These are phyloP conservation scores for Origma solitaria DNA, from an alignment of 2,113 vertebrate species.

Conservation along the genomic window DNA sequence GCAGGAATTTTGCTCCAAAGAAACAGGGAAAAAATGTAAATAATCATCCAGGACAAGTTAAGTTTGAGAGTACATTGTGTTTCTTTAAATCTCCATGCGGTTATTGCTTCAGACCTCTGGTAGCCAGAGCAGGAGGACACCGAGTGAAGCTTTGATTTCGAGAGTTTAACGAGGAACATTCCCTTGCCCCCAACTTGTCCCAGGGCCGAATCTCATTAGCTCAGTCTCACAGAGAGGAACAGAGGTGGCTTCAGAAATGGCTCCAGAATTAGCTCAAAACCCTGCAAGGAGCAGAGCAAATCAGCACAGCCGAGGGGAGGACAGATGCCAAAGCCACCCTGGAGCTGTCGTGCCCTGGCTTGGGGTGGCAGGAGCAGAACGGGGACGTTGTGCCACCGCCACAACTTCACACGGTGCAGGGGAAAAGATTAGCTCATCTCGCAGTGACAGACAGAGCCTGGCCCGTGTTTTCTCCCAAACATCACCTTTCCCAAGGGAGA, in stretches of 20 bases:
- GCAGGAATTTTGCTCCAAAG: background rate
- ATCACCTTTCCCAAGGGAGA: slow-evolving; percentile 10
- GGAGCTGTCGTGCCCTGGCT: background rate
- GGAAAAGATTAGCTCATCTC: slow-evolving; percentile 36
- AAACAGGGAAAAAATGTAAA: rapidly evolving
- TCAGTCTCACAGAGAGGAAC: background rate
- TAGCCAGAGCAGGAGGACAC: background rate
- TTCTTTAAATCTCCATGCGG: background rate
- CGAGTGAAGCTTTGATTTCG: background rate
- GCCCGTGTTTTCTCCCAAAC: background rate
- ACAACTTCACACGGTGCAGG: background rate
- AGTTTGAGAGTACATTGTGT: background rate
- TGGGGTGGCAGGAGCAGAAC: background rate
- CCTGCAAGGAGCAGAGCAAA: background rate
- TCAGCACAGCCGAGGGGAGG: background rate
- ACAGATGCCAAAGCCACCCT: background rate
- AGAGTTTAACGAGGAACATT: background rate
- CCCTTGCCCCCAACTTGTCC: background rate
- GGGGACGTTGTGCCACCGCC: background rate
- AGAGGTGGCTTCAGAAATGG: background rate
- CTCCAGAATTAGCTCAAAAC: background rate
- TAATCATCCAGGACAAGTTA: background rate
- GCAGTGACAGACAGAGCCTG: slow-evolving; percentile 1
- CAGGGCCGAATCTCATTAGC: background rate
- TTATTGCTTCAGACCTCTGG: background rate